These are phyloP conservation scores for Calliphora vicina DNA, from an alignment of 1,140 invertebrate species.

Conservation along the genomic window DNA sequence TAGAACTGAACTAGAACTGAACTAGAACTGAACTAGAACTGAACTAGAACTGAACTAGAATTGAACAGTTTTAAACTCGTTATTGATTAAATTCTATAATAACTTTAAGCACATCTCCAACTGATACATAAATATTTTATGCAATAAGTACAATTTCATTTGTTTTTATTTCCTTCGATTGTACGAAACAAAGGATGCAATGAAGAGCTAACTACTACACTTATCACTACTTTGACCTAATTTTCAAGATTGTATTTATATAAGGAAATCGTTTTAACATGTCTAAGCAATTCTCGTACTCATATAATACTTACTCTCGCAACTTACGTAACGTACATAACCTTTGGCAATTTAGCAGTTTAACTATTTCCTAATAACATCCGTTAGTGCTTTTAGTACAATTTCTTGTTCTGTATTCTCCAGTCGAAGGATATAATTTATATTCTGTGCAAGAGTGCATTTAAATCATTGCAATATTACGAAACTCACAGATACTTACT, in stretches of 20 bases:
- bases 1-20: too few relatives aligned
- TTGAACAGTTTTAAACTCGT: too few relatives aligned
- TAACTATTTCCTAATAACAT: slow-evolving; percentile 1
- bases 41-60: too few relatives aligned
- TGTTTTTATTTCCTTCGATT: too few relatives aligned
- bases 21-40: too few relatives aligned
- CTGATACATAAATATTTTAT: too few relatives aligned
- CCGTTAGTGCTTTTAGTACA: not conserved
- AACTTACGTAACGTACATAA: not conserved
- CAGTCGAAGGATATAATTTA: not conserved
- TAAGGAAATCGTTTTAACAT: not conserved
- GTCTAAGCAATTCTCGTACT: not conserved
- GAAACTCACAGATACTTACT: not conserved
- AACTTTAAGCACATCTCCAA: too few relatives aligned
- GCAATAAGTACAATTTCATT: too few relatives aligned
- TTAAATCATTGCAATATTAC: slow-evolving; percentile 12
- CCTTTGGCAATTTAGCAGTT: not conserved
- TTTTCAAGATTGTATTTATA: not conserved
- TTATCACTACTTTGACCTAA: not conserved
- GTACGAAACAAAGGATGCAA: not conserved
- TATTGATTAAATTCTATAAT: too few relatives aligned
- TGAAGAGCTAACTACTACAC: not conserved
- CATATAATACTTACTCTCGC: not conserved
- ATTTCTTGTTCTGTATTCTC: not conserved
- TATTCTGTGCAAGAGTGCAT: not conserved